Base-by-base conservation (phyloP, 2,797 vertebrate genomes). In the Hybognathus amarus region DNA sequence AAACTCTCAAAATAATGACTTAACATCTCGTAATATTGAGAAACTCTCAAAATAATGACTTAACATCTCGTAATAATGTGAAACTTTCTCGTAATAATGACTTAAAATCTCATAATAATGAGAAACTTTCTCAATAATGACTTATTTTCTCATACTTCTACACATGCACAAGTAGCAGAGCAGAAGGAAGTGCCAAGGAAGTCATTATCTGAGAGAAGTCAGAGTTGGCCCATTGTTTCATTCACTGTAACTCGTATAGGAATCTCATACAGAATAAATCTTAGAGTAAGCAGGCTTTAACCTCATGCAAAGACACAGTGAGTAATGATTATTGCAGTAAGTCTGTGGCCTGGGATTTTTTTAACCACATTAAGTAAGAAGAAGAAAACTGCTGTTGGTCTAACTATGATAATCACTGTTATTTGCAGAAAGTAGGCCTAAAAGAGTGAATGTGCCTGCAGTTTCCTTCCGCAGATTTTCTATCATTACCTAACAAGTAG, bases 391-490 rank as follows among this genome's bases (percentile, higher is more conserved):
- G 4, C 3, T 4, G 22, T 9, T 56, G 10, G n/a, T 59, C n/a
- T 24, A 59, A 59, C 12, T 67, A 12, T 69, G 12, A 18, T 45
- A 71, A 71, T 80, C 67, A 33, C 40, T 70, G 52, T 59, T 45
- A 59, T 80, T 80, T 80, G 17, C 64, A 59, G 6, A 5, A 33
- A 59, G n/a, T 13, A 45, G 52, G 52, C 20, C 3, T 9, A 22
- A 36, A 69, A 42, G 15, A 40, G 17, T 33, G 17, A 40, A 27
- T 71, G 68, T 18, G 11, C 24, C 20, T 27, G 20, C 24, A 56
- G 52, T 40, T 76, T 76, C 67, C 67, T 71, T 80, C 18, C 7
- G 5, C 30, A 30, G 11, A 30, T 15, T 80, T 70, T 70, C 10
- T 40, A 22, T 40, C 50, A 40, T 68, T 38, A 52, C 17, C 2